A percentile compares a stretch with the other conserved stretches of the same genome.
phyloP scores from a whole-genome alignment of 2,113 vertebrate genomes.

The Pluvianellus socialis region DNA sequence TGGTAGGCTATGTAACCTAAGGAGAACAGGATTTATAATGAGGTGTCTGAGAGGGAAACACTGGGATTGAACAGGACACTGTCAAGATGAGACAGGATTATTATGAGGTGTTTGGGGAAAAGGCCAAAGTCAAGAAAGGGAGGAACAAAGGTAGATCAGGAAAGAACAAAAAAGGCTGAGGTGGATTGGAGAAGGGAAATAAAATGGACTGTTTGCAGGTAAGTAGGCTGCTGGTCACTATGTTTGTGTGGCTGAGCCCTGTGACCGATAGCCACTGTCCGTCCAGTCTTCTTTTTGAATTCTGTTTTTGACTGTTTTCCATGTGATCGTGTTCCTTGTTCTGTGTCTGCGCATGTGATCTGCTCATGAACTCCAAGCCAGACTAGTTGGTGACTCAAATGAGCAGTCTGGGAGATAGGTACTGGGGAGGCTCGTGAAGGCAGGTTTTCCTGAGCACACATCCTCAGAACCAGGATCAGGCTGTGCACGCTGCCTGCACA shows the following conservation, averaged over 20 bases:
- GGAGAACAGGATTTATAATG: neutral
- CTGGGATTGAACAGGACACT: neutral
- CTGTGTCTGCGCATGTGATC: neutral
- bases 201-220: neutral
- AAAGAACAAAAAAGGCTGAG: neutral
- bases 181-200: neutral
- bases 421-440: neutral
- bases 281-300: neutral
- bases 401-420: neutral
- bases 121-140: neutral
- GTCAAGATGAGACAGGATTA: neutral
- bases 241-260: neutral
- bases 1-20: neutral
- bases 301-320: neutral
- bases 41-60: neutral
- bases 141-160: neutral
- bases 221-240: neutral
- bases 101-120: neutral
- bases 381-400: neutral
- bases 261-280: neutral
- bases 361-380: neutral
- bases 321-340: neutral
- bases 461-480: neutral
- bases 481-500: accelerated
- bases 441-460: neutral